These are phyloP conservation scores for Phoebastria nigripes DNA, from an alignment of 2,797 vertebrate genomes.

Conservation along the genomic window DNA sequence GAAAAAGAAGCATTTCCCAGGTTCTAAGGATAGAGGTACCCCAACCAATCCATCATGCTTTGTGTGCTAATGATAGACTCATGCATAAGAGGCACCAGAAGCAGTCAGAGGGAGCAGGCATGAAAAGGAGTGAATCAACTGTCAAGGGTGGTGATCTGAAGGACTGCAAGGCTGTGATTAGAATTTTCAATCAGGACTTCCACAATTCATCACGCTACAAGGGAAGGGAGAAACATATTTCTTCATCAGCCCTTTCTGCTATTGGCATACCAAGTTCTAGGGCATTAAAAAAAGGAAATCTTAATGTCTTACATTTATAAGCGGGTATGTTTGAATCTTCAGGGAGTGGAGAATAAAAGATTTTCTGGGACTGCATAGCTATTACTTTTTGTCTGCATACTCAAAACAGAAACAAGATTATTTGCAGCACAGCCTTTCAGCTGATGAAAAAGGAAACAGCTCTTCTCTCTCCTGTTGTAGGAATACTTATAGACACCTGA, in stretches of 20 bases:
- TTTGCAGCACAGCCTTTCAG: not conserved
- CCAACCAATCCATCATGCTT: slow-evolving; percentile 77
- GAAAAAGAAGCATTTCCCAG: slow-evolving; percentile 69
- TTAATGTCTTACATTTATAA: not conserved
- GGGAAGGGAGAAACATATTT: not conserved
- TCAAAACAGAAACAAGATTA: not conserved
- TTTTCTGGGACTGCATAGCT: not conserved
- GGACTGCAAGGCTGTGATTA: slow-evolving; percentile 81
- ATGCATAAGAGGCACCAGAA: slow-evolving; percentile 71
- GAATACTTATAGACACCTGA: not conserved
- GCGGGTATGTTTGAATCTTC: not conserved
- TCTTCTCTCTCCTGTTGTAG: not conserved
- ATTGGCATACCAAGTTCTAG: not conserved
- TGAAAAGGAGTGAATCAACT: slow-evolving; percentile 85
- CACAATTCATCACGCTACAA: slow-evolving; percentile 53
- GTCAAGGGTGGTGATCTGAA: slow-evolving; percentile 79
- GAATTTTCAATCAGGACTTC: slow-evolving; percentile 84
- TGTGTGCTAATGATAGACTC: slow-evolving; percentile 79
- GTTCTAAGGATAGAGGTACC: slow-evolving; percentile 70
- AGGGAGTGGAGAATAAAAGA: not conserved
- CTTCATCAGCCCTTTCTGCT: slow-evolving; percentile 36
- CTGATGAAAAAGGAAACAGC: not conserved
- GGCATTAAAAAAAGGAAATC: not conserved
- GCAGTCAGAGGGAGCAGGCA: slow-evolving; percentile 78
- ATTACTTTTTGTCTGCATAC: not conserved